These are phyloP conservation scores for Rhodeus uyekii DNA, from an alignment of 2,797 vertebrate genomes.

Conservation along the genomic window DNA sequence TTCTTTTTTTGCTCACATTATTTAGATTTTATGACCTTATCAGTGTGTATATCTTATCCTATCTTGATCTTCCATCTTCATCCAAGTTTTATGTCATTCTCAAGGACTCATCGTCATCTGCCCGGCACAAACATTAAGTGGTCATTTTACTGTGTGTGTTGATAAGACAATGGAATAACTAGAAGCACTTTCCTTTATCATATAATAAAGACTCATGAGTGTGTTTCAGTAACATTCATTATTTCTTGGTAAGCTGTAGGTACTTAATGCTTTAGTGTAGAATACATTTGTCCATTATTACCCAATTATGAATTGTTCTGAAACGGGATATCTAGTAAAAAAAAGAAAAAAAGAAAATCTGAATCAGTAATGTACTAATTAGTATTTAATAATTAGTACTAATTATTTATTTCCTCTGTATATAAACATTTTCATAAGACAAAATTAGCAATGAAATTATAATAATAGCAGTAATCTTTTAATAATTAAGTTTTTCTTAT, in stretches of 20 bases:
- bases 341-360: not conserved
- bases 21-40: conserved; percentile 17
- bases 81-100: conserved; percentile 42
- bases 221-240: not conserved
- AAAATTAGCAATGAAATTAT: not conserved
- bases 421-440: not conserved
- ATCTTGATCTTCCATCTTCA: conserved; percentile 51
- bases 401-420: not conserved
- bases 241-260: not conserved
- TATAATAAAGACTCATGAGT: not conserved
- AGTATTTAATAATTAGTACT: too few species aligned
- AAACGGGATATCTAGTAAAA: not conserved
- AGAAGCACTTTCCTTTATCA: conserved; percentile 16
- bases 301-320: not conserved
- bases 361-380: not conserved
- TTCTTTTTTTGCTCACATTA: not conserved
- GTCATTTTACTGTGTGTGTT: not conserved
- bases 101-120: conserved; percentile 41
- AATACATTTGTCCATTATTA: not conserved
- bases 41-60: conserved; percentile 48
- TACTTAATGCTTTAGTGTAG: not conserved
- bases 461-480: not conserved
- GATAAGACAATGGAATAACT: conserved; percentile 17
- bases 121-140: not conserved
- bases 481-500: not conserved